phyloP scores from a whole-genome alignment of 2,888 invertebrate genomes.

The Marasmarcha lunaedactyla region DNA sequence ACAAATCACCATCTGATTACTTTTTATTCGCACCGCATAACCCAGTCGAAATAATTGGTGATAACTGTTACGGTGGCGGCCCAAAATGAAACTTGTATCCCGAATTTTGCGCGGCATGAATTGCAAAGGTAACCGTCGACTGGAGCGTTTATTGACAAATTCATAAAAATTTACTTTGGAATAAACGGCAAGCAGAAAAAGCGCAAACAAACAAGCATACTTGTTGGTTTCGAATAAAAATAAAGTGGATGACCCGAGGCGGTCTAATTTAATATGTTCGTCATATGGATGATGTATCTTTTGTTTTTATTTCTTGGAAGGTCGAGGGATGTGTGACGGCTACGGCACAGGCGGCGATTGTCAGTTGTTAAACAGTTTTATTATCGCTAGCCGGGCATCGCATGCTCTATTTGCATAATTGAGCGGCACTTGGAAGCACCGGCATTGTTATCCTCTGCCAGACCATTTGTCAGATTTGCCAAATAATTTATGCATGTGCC shows the following conservation, averaged over 20 bases:
- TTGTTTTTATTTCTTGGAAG: constrained; percentile 55
- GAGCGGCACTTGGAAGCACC: constrained; percentile 67
- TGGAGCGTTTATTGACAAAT: constrained; percentile 57
- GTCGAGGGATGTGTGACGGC: constrained; percentile 32
- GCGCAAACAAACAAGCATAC: constrained; percentile 55
- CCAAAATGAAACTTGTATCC: constrained; percentile 18
- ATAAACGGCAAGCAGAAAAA: constrained; percentile 38
- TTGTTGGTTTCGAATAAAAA: constrained; percentile 68
- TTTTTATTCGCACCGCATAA: constrained; percentile 43
- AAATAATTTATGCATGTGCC: constrained; percentile 67
- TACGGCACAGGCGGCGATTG: constrained; percentile 35
- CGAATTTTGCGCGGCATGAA: constrained; percentile 33
- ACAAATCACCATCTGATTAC: constrained; percentile 45
- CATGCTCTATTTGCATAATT: constrained; percentile 69
- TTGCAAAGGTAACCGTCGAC: constrained; percentile 29
- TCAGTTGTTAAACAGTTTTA: constrained; percentile 69
- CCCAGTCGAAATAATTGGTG: constrained; percentile 47
- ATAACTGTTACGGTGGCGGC: constrained; percentile 29
- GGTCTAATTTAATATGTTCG: constrained; percentile 65
- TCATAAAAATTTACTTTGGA: constrained; percentile 63
- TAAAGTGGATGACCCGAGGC: constrained; percentile 58
- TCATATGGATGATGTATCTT: constrained; percentile 53
- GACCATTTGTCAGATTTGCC: constrained; percentile 68
- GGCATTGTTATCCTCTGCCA: constrained; percentile 68
- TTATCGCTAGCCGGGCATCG: constrained; percentile 62